A percentile compares a stretch with the other conserved stretches of the same genome.
Evolutionary conservation across 2,797 vertebrate genomes (phyloP).

Genomic region (Clarias laeviceps): DNA sequence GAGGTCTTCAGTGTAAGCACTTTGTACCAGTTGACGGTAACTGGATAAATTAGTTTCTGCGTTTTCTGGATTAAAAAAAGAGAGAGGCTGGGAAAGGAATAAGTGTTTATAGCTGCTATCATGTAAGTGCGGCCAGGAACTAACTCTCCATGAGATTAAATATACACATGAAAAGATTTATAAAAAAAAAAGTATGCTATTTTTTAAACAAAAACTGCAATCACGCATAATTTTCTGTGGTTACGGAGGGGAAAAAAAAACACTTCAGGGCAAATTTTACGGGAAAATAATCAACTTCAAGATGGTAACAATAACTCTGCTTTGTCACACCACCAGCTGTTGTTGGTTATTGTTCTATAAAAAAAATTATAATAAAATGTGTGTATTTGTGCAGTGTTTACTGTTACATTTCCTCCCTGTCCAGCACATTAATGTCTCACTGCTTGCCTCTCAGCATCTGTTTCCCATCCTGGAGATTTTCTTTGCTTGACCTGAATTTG

Average conservation of each 20-base stretch:
- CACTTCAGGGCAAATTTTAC: not conserved
- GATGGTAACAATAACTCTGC: too few species aligned
- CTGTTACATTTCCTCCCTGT: not conserved
- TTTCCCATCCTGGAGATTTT: slow-evolving; percentile 42
- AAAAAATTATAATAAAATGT: too few species aligned
- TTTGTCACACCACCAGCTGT: too few species aligned
- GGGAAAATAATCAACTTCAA: not conserved
- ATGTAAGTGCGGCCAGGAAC: not conserved
- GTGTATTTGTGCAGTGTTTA: slow-evolving; percentile 6
- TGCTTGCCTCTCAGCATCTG: slow-evolving; percentile 39
- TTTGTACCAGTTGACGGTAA: not conserved
- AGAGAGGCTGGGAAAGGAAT: not conserved
- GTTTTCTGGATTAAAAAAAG: not conserved
- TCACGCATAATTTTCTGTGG: not conserved
- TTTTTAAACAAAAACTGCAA: not conserved
- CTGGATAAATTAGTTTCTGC: not conserved
- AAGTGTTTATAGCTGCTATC: not conserved
- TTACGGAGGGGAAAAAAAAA: not conserved
- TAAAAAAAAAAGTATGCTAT: not conserved
- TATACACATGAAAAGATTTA: not conserved
- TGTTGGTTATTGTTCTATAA: too few species aligned
- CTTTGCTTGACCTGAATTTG: slow-evolving; percentile 57
- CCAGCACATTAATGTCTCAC: not conserved
- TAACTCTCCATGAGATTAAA: not conserved
- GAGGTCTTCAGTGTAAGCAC: too few species aligned